Evolutionary conservation across 2,113 vertebrate genomes (phyloP).

Genomic region (Ciconia boyciana): DNA sequence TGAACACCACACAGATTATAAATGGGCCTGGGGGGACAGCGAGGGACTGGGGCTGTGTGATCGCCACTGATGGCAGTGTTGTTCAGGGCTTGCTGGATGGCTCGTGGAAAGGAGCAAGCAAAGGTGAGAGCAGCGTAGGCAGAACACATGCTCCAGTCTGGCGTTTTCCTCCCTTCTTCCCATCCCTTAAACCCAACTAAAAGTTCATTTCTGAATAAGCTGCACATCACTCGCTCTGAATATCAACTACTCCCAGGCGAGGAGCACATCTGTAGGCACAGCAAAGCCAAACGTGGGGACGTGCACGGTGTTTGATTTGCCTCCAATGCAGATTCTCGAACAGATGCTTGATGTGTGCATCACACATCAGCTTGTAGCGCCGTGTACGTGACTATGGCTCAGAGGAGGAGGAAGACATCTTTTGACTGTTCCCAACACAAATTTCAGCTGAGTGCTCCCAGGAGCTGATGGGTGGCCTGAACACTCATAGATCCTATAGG

Average conservation of each 20-base stretch:
- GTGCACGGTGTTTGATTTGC: not conserved
- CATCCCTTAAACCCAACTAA: not conserved
- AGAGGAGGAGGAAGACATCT: not conserved
- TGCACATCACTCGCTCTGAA: rapidly evolving
- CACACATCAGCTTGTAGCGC: not conserved
- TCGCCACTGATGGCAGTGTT: not conserved
- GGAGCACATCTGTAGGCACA: not conserved
- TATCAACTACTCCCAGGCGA: not conserved
- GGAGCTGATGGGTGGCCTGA: not conserved
- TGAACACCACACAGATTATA: not conserved
- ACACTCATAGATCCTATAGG: too few species aligned
- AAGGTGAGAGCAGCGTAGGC: not conserved
- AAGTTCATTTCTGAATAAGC: not conserved
- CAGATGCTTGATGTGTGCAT: not conserved
- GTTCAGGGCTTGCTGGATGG: not conserved
- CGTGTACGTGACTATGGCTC: rapidly evolving
- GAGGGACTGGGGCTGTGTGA: not conserved
- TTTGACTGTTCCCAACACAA: not conserved
- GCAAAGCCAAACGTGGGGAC: not conserved
- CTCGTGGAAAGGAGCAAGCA: not conserved
- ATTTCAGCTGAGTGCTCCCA: not conserved
- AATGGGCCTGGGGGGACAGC: rapidly evolving
- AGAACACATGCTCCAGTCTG: rapidly evolving
- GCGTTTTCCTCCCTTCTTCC: not conserved
- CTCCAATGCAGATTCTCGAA: not conserved